phyloP scores from a whole-genome alignment of 64 coral and sea anemone species.

The Dendrophyllia cribrosa region DNA sequence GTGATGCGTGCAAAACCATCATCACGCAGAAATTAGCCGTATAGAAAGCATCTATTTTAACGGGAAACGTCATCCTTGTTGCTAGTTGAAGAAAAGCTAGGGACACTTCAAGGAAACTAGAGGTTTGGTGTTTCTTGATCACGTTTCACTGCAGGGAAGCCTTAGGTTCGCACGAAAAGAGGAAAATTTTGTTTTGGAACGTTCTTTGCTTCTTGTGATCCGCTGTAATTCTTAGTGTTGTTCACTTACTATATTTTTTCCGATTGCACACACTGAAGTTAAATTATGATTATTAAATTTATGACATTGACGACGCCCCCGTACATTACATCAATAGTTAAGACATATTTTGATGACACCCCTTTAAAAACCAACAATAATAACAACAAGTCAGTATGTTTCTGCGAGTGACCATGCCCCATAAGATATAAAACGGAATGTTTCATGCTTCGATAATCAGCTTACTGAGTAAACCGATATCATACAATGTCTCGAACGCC shows the following conservation, averaged over 20 bases:
- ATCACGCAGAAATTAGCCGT: no score
- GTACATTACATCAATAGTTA: neutral
- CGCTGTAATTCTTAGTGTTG: neutral
- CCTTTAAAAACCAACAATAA: neutral
- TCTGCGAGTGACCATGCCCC: neutral
- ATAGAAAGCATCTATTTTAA: no score
- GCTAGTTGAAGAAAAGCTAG: no score
- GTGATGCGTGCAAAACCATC: no score
- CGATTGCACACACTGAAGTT: neutral
- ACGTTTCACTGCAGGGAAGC: neutral
- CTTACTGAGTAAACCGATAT: slow-evolving; percentile 38
- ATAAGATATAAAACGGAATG: neutral
- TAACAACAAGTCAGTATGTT: neutral
- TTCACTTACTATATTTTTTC: neutral
- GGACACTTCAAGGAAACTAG: no score
- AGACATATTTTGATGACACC: slow-evolving; percentile 10
- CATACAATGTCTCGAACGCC: neutral
- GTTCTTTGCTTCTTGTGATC: neutral
- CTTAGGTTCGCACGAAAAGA: neutral
- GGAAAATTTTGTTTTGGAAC: neutral
- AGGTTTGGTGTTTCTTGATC: neutral
- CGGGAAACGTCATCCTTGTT: no score
- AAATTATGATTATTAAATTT: no score
- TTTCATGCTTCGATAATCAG: slow-evolving; percentile 4
- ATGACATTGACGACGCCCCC: no score